Percentiles rank a stretch among this genome's conserved stretches.
phyloP scores from a whole-genome alignment of 2,113 vertebrate species.

The Dromiciops gliroides region DNA sequence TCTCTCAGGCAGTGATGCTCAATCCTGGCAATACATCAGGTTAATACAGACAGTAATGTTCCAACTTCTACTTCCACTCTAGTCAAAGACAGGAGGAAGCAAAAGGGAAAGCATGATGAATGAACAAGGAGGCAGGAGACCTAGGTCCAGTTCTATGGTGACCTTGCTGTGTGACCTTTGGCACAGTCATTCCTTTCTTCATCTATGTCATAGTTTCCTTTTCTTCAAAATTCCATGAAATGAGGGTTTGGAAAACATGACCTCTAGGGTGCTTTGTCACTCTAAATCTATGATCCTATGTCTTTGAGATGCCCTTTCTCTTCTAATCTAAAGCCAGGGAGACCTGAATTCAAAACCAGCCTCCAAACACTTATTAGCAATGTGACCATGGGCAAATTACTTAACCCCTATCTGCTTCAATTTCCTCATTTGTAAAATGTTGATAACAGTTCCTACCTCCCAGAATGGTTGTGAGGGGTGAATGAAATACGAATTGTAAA shows the following conservation, averaged over 20 bases:
- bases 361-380: not conserved
- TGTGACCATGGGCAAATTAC: not conserved
- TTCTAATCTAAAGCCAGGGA: not conserved
- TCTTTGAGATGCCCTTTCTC: not conserved
- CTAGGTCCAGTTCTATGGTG: not conserved
- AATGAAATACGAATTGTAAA: not conserved
- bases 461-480: not conserved
- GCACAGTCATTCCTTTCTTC: not conserved
- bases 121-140: not conserved
- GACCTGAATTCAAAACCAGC: not conserved
- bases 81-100: not conserved
- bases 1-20: not conserved
- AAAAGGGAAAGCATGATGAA: not conserved
- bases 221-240: not conserved
- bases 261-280: too few relatives aligned
- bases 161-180: not conserved
- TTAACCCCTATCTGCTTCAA: constrained; percentile 1
- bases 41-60: not conserved
- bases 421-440: not conserved
- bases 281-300: too few relatives aligned
- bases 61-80: not conserved
- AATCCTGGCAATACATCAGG: not conserved
- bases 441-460: not conserved
- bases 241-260: not conserved
- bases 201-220: not conserved